A percentile compares a stretch with the other conserved stretches of the same genome.
Evolutionary conservation across 2,113 vertebrate species (phyloP).

Genomic region (Azemiops feae): DNA sequence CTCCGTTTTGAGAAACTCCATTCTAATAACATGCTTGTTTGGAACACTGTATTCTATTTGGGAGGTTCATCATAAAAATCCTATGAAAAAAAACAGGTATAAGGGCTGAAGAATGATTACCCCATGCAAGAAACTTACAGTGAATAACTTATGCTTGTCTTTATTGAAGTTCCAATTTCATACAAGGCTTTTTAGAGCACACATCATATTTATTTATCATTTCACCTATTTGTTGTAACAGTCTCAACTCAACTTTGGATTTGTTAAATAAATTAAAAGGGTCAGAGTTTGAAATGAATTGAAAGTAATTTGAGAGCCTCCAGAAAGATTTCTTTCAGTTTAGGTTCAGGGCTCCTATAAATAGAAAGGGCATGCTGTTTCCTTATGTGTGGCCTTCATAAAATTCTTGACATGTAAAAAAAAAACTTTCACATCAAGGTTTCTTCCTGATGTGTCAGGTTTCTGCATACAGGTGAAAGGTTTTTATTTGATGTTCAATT

Average conservation of each 20-base stretch:
- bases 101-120: slow-evolving; percentile 19
- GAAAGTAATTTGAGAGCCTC: not conserved
- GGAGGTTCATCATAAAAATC: slow-evolving; percentile 25
- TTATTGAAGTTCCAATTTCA: slow-evolving; percentile 20
- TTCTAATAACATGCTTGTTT: slow-evolving; percentile 10
- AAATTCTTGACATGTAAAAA: not conserved
- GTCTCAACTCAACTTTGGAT: not conserved
- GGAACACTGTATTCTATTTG: slow-evolving; percentile 2
- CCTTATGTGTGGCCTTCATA: not conserved
- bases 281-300: not conserved
- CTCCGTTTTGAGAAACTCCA: not conserved
- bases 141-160: slow-evolving; percentile 13
- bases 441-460: not conserved
- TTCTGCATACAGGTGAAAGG: slow-evolving; percentile 16
- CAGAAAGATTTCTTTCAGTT: not conserved
- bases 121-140: not conserved
- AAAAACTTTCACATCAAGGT: not conserved
- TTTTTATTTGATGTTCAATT: slow-evolving; percentile 26
- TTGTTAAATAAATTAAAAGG: not conserved
- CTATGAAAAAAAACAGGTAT: not conserved
- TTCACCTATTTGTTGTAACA: not conserved
- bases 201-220: not conserved
- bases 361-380: not conserved
- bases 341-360: not conserved
- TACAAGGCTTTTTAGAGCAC: not conserved